Evolutionary conservation across 1,140 invertebrate genomes (phyloP).

Genomic region (Drosophila neocordata): DNA sequence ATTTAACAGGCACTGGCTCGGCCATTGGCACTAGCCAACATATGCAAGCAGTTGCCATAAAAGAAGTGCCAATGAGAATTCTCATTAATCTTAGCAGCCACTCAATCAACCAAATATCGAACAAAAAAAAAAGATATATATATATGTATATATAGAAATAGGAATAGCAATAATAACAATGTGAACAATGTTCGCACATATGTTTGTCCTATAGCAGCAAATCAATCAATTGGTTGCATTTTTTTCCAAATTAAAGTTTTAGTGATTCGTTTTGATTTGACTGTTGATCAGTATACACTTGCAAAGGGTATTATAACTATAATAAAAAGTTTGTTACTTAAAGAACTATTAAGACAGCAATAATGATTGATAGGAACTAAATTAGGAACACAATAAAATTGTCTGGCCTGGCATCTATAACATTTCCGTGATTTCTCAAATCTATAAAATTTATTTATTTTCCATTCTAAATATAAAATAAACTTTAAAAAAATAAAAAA

Average conservation of each 20-base stretch:
- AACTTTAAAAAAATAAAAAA: too few species aligned
- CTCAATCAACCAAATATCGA: conserved; percentile 49
- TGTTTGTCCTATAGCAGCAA: neutral
- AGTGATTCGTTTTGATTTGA: neutral
- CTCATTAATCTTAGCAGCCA: conserved; percentile 50
- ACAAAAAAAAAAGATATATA: neutral
- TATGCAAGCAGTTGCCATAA: conserved; percentile 30
- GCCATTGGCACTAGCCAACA: conserved; percentile 15
- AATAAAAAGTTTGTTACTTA: neutral
- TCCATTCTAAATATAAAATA: too few species aligned
- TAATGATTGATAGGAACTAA: too few species aligned
- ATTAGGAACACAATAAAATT: too few species aligned
- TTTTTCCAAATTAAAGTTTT: neutral
- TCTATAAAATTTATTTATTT: too few species aligned
- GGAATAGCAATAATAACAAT: conserved; percentile 5
- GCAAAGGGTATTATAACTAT: neutral
- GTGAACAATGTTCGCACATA: neutral
- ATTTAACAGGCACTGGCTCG: conserved; percentile 12
- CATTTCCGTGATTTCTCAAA: too few species aligned
- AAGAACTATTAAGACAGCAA: too few species aligned
- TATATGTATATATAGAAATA: neutral
- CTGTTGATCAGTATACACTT: neutral
- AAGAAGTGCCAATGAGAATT: conserved; percentile 27
- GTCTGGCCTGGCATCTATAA: too few species aligned
- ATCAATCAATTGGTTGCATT: conserved; percentile 17